Percentiles rank a stretch among this genome's conserved stretches.
These are phyloP conservation scores for Coryphaenoides rupestris DNA, from an alignment of 2,113 vertebrate genomes.

Conservation along the genomic window DNA sequence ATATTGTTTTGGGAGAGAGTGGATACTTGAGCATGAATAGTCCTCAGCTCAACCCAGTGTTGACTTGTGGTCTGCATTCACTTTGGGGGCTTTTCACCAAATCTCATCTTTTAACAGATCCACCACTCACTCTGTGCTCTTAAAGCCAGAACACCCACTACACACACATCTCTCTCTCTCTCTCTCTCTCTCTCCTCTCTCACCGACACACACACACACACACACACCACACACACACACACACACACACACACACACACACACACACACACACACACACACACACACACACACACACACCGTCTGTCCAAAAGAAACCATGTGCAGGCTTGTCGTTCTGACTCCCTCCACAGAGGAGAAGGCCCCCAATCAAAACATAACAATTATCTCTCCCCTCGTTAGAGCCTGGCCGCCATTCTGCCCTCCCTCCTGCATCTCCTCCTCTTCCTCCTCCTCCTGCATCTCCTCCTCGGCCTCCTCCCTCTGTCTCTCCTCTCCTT, in stretches of 20 bases:
- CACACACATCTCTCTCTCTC: too few species aligned
- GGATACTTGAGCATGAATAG: constrained; percentile 17
- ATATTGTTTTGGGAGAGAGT: constrained; percentile 39
- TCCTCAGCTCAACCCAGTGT: constrained; percentile 1
- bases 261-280: too few species aligned
- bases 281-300: too few species aligned
- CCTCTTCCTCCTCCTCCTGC: constrained; percentile 19
- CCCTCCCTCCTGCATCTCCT: constrained; percentile 37
- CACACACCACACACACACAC: too few species aligned
- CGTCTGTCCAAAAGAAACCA: constrained; percentile 40
- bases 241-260: too few species aligned
- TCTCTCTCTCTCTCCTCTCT: too few species aligned
- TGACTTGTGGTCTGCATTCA: constrained; percentile 2
- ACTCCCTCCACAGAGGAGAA: constrained; percentile 47
- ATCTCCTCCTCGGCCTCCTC: not conserved
- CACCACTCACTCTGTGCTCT: too few species aligned
- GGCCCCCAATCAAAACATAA: constrained; percentile 63
- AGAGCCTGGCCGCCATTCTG: constrained; percentile 52
- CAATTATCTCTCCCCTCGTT: constrained; percentile 65
- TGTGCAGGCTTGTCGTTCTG: constrained; percentile 56
- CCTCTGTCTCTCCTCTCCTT: not conserved
- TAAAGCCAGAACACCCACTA: too few species aligned
- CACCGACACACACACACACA: too few species aligned
- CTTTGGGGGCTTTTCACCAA: not conserved
- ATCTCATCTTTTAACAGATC: too few species aligned